Percentiles rank a stretch among this genome's conserved stretches.
phyloP scores from a whole-genome alignment of 2,888 invertebrate genomes.

The Phortica okadai region DNA sequence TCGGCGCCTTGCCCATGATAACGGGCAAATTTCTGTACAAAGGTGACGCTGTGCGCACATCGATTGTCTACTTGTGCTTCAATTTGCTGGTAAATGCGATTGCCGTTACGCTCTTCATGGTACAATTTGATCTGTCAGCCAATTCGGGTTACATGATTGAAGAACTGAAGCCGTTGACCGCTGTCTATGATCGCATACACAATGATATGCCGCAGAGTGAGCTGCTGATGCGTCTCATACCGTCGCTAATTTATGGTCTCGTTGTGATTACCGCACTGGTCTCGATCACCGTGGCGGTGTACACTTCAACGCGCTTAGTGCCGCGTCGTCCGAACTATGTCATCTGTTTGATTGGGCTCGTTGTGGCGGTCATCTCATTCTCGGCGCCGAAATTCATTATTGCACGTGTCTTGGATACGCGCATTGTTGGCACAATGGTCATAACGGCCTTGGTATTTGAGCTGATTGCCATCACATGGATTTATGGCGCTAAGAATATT shows the following conservation, averaged over 20 bases:
- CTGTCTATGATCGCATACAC: slow-evolving; percentile 74
- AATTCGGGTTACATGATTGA: slow-evolving; percentile 65
- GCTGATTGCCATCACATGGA: slow-evolving; percentile 75
- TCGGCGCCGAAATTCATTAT: slow-evolving; percentile 73
- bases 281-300: slow-evolving; percentile 73
- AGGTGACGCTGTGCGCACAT: slow-evolving; percentile 76
- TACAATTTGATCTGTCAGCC: slow-evolving; percentile 72
- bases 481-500: slow-evolving; percentile 76
- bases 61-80: slow-evolving; percentile 76
- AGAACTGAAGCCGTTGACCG: slow-evolving; percentile 74
- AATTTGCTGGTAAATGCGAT: slow-evolving; percentile 75
- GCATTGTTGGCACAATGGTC: slow-evolving; percentile 74
- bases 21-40: slow-evolving; percentile 77
- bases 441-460: slow-evolving; percentile 75
- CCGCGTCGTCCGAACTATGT: slow-evolving; percentile 75
- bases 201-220: slow-evolving; percentile 58
- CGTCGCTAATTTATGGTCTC: slow-evolving; percentile 69
- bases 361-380: slow-evolving; percentile 71
- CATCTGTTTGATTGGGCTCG: slow-evolving; percentile 73
- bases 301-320: slow-evolving; percentile 74
- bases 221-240: slow-evolving; percentile 67
- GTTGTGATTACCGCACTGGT: slow-evolving; percentile 73
- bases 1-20: slow-evolving; percentile 75
- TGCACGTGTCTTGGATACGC: slow-evolving; percentile 72
- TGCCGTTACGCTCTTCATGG: slow-evolving; percentile 75